phyloP scores from a whole-genome alignment of 2,797 vertebrate genomes.

The Pelobates cultripes region DNA sequence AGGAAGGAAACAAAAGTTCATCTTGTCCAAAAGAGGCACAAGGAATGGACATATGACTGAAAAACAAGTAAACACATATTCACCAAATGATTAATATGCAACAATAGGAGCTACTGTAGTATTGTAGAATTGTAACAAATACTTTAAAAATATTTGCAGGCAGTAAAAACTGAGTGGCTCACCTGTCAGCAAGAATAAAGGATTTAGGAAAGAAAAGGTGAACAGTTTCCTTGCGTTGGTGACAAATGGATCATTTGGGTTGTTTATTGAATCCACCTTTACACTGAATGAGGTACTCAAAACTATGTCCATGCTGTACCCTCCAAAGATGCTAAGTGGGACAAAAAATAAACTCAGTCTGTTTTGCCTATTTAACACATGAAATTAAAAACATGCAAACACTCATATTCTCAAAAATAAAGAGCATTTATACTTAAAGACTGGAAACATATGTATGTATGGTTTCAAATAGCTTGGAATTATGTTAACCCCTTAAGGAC shows the following conservation, averaged over 20 bases:
- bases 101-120: too few species aligned
- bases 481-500: too few species aligned
- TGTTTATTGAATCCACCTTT: conserved; percentile 71
- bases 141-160: not conserved
- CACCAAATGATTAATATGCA: too few species aligned
- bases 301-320: conserved; percentile 76
- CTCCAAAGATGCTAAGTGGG: conserved; percentile 62
- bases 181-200: conserved; percentile 66
- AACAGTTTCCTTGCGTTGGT: conserved; percentile 77
- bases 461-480: too few species aligned
- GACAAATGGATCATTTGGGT: conserved; percentile 77
- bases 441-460: too few species aligned
- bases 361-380: too few species aligned
- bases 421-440: too few species aligned
- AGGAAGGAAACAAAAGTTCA: conserved; percentile 72
- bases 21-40: conserved; percentile 68
- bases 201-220: conserved; percentile 67
- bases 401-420: not conserved
- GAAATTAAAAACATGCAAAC: not conserved
- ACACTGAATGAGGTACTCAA: conserved; percentile 76
- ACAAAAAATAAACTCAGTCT: not conserved
- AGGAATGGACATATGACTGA: conserved; percentile 74
- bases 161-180: conserved; percentile 28
- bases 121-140: too few species aligned
- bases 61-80: not conserved